Evolutionary conservation across 2,888 invertebrate genomes (phyloP).

Genomic region (Adineta ricciae): DNA sequence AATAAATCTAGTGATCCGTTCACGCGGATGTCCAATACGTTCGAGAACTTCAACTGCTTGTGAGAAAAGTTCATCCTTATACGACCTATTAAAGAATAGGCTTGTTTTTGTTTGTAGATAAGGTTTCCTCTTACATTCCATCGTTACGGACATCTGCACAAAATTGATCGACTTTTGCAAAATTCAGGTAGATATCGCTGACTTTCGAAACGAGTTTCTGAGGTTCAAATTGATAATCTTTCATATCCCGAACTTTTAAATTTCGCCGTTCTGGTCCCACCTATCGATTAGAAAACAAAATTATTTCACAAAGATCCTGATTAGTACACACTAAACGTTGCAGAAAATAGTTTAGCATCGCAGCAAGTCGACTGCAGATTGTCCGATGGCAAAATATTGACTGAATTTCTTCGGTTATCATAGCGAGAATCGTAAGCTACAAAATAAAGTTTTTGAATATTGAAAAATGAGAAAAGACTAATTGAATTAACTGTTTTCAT

Average conservation of each 20-base stretch:
- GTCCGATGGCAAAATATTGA: conserved; percentile 78
- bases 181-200: conserved; percentile 76
- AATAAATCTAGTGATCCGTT: conserved; percentile 64
- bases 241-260: conserved; percentile 69
- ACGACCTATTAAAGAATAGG: conserved; percentile 58
- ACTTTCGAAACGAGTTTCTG: conserved; percentile 77
- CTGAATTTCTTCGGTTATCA: conserved; percentile 43
- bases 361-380: conserved; percentile 79
- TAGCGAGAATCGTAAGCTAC: conserved; percentile 9
- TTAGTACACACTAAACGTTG: conserved; percentile 59
- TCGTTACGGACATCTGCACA: conserved; percentile 55
- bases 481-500: conserved; percentile 59
- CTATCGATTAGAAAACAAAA: conserved; percentile 31
- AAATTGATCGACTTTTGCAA: conserved; percentile 54
- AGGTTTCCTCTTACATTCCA: conserved; percentile 52
- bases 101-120: no score
- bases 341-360: conserved; percentile 88
- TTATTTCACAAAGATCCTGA: neutral
- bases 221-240: conserved; percentile 82
- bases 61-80: conserved; percentile 70
- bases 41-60: conserved; percentile 71
- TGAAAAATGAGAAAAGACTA: neutral
- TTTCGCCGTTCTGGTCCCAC: conserved; percentile 69
- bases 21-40: conserved; percentile 65
- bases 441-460: neutral